Evolutionary conservation across 2,888 invertebrate species (phyloP).

Genomic region (Volucella inflata): DNA sequence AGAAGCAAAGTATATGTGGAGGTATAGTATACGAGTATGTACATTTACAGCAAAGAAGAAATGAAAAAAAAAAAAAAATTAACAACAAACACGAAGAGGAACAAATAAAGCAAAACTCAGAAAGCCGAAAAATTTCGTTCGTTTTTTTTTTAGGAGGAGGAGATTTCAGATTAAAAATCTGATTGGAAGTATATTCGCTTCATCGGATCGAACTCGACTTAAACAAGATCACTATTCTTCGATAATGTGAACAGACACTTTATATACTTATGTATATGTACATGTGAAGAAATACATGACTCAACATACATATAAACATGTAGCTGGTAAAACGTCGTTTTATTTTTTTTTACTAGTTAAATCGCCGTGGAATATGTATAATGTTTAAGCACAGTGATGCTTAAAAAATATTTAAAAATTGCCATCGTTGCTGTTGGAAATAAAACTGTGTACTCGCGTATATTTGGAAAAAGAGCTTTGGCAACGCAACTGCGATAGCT

Average conservation of each 20-base stretch:
- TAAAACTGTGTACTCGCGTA: no score
- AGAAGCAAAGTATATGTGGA: neutral
- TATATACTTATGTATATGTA: neutral
- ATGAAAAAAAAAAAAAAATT: neutral
- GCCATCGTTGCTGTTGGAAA: no score
- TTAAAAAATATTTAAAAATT: no score
- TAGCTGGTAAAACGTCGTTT: neutral
- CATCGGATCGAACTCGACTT: slow-evolving; percentile 9
- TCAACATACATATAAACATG: neutral
- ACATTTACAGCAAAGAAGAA: neutral
- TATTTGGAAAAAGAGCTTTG: no score
- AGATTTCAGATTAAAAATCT: slow-evolving; percentile 29
- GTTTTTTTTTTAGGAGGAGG: neutral
- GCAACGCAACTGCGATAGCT: no score
- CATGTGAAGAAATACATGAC: neutral
- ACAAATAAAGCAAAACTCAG: neutral
- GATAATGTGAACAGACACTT: slow-evolving; percentile 20
- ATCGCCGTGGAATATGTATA: no score
- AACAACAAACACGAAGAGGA: neutral
- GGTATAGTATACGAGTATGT: neutral
- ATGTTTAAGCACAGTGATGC: no score
- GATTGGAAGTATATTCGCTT: slow-evolving; percentile 2
- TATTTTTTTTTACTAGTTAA: no score
- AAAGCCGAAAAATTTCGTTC: neutral
- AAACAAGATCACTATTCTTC: slow-evolving; percentile 1